phyloP scores from a whole-genome alignment of 2,888 invertebrate genomes.

The Eupithecia exiguata region DNA sequence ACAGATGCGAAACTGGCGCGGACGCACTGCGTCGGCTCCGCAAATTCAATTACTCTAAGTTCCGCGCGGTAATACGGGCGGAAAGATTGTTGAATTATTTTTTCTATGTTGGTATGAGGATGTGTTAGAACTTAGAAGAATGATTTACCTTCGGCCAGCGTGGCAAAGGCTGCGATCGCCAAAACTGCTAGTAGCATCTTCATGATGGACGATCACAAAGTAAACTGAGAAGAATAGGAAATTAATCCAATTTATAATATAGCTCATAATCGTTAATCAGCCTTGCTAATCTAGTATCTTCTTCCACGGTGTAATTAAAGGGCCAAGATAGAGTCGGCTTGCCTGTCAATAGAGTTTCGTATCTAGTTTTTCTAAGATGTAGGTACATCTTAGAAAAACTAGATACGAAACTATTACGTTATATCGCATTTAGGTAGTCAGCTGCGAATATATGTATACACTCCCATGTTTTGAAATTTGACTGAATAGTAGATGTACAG shows the following conservation, averaged over 20 bases:
- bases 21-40: no score
- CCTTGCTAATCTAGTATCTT: not conserved
- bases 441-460: no score
- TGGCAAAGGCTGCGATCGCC: slow-evolving; percentile 1
- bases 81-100: no score
- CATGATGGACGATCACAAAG: not conserved
- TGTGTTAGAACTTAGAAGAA: not conserved
- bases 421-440: no score
- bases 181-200: slow-evolving; percentile 9
- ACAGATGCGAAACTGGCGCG: no score
- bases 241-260: not conserved
- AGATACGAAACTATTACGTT: no score
- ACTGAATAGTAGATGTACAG: no score
- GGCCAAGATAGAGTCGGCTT: not conserved
- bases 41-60: no score
- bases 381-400: no score
- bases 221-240: not conserved
- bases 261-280: not conserved
- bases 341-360: not conserved
- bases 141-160: not conserved
- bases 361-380: not conserved
- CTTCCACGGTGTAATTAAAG: not conserved
- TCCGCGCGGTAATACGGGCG: no score
- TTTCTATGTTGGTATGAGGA: not conserved
- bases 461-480: no score